These are phyloP conservation scores for Xiphorhynchus elegans DNA, from an alignment of 2,113 vertebrate genomes.

Conservation along the genomic window DNA sequence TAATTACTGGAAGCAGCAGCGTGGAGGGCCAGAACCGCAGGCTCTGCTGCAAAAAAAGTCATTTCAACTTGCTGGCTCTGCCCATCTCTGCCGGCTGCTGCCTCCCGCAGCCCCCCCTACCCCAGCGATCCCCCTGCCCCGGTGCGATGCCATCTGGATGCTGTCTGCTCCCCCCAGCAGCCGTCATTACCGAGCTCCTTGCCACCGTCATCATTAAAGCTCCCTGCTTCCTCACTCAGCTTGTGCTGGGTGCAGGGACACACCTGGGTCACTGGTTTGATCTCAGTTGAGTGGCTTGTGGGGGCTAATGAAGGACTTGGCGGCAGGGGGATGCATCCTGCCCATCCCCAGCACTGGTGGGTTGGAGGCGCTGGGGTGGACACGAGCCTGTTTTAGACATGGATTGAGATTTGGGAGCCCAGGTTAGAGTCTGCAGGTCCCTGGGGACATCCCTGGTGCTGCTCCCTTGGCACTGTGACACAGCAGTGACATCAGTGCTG, in stretches of 20 bases:
- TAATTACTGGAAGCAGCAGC: conserved; percentile 50
- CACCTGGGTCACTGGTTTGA: conserved; percentile 45
- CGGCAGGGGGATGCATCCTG: neutral
- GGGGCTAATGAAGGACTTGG: neutral
- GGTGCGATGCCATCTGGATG: conserved; percentile 63
- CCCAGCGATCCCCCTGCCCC: neutral
- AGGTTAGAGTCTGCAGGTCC: neutral
- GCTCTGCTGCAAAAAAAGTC: neutral
- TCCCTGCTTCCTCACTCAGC: neutral
- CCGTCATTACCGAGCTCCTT: neutral
- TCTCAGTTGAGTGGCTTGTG: neutral
- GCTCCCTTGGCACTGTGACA: neutral
- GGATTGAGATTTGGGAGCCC: neutral
- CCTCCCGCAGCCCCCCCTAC: neutral
- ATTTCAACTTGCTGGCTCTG: neutral
- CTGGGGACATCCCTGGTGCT: neutral
- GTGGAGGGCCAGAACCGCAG: neutral
- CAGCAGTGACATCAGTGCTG: neutral
- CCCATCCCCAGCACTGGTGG: neutral
- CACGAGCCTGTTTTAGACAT: neutral
- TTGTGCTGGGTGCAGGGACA: neutral
- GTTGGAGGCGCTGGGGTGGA: neutral
- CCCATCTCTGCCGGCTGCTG: neutral
- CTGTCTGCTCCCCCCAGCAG: conserved; percentile 66
- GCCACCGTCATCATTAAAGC: conserved; percentile 3